Evolutionary conservation across 2,113 vertebrate species (phyloP), one percentile per base, ranked within the genome.

Genomic region (Procavia capensis): DNA sequence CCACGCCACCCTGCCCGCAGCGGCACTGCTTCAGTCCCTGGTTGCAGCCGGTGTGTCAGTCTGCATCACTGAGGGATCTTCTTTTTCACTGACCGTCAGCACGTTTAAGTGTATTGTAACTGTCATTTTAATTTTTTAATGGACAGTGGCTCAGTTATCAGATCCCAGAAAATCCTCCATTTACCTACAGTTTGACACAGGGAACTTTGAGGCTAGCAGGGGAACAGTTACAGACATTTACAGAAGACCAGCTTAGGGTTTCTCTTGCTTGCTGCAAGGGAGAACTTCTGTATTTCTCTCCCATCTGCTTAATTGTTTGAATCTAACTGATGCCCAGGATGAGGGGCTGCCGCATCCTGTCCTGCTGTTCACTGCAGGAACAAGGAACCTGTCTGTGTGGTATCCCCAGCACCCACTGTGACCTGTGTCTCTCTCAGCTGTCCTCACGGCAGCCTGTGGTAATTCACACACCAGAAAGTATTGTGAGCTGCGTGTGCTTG

Each of bases 341-440:
- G 1, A 59, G 83, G 39, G 3, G 36, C 76, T 45, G 41, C 34
- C 0, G 45, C 41, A 79, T 17, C 45, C 2, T 0, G 5, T 14
- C 31, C 41, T 27, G 20, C 2, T 22, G 50, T 24, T 78, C 6
- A 4, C 9, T 16, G 11, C 61, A 25, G 22, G 29, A 27, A 4
- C 10, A 0, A 6, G 0, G 1, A 1, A 2, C n/a, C 14, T 27
- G 7, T 36, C 19, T 22, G 31, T 31, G 29, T 43, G 1, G 0
- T 27, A 39, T 61, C 17, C 0, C 22, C 3, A 0, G 64, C 66
- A 24, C 14, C 2, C 2, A 3, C 16, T 2, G 0, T 2, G 61
- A 22, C 0, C 0, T 20, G 0, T 6, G 14, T 17, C 3, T 1
- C 6, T 1, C 29, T 10, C 31, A 0, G n/a, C 5, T 3, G 0